Evolutionary conservation across 1,140 invertebrate genomes (phyloP), one percentile per base, ranked within the genome.

Genomic region (Drepana arcuata): DNA sequence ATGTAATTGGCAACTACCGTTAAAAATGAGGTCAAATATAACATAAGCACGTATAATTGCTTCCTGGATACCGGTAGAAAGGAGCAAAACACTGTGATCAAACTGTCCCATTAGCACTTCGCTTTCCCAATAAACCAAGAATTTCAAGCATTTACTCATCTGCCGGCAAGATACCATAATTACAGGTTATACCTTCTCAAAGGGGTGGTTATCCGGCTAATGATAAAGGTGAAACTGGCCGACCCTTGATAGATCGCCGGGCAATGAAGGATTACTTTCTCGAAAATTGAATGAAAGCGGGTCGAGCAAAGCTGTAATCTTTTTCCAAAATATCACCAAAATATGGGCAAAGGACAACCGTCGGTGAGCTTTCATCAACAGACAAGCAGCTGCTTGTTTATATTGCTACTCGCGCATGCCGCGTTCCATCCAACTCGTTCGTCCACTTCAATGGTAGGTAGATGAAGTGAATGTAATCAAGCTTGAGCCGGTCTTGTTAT

Each of bases 101-200:
- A 68, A 57, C 64, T 79, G 74, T 75, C 70, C 56, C 57, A 75
- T 72, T 73, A 69, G 65, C 68, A 73, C 68, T 71, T 75, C 62
- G 75, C 69, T 75, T 75, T 78, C 69, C 50, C 61, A 50, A 45
- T 52, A 72, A 68, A n/a, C 65, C 61, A 58, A 69, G 66, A 80
- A 71, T 69, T 73, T 68, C 59, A 75, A 54, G 62, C 65, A 73
- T 73, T 69, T 75, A 77, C 75, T 74, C 71, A 78, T 78, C 74
- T 80, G 69, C 67, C 63, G 64, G 56, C 58, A 70, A 69, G 51
- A 60, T 55, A 45, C 34, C 44, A 58, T 80, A 77, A 77, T 80
- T 80, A 77, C 56, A 77, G 68, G 37, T 29, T n/a, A n/a, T n/a
- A n/a, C n/a, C n/a, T n/a, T n/a, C n/a, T n/a, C 29, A 7, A 45